Percentiles rank a stretch among this genome's conserved stretches.
These are phyloP conservation scores for Propithecus coquereli DNA, from an alignment of 2,113 vertebrate genomes.

Conservation along the genomic window DNA sequence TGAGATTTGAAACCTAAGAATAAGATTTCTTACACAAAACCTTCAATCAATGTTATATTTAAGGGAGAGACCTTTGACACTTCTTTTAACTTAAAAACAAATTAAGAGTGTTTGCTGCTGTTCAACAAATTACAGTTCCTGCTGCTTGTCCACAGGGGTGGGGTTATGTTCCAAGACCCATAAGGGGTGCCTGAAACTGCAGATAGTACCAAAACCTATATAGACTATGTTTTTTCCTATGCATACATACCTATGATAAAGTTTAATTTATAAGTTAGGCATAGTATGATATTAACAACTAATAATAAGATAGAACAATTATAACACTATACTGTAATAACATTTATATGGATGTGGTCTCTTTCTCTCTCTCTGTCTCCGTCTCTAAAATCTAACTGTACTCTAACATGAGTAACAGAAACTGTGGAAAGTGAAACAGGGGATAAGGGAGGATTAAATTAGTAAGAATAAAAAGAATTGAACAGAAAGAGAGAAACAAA, in stretches of 20 bases:
- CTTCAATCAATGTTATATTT: background rate
- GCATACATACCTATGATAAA: background rate
- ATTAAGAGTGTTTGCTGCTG: background rate
- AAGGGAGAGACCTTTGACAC: background rate
- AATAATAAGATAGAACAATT: background rate
- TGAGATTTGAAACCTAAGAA: background rate
- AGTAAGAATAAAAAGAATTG: background rate
- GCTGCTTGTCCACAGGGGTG: too few relatives aligned
- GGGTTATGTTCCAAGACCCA: too few relatives aligned
- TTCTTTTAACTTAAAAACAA: background rate
- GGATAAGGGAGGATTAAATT: background rate
- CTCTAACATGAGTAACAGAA: background rate
- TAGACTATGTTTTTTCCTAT: too few relatives aligned
- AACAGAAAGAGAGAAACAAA: background rate
- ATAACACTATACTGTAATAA: background rate
- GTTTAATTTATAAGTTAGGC: background rate
- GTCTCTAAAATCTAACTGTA: background rate
- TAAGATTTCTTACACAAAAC: too few relatives aligned
- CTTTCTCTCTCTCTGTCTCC: background rate
- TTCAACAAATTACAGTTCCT: background rate
- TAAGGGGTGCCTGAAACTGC: too few relatives aligned
- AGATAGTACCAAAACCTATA: too few relatives aligned
- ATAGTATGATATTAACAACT: background rate
- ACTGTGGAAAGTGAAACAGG: background rate
- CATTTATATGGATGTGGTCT: background rate